phyloP scores from a whole-genome alignment of 2,113 vertebrate species.

The Triplophysa dalaica region DNA sequence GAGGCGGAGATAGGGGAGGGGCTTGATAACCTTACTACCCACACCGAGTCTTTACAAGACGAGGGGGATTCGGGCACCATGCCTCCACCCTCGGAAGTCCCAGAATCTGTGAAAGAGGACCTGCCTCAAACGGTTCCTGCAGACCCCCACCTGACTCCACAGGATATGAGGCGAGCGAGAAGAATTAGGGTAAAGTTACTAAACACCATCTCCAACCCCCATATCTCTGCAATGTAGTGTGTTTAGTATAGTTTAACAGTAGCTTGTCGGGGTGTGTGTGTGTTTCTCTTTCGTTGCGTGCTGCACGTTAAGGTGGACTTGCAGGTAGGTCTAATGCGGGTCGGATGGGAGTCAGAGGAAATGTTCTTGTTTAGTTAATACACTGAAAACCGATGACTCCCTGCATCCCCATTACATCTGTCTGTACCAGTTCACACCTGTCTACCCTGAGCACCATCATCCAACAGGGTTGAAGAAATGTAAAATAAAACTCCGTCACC shows the following conservation, averaged over 20 bases:
- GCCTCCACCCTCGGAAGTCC: conserved; percentile 48
- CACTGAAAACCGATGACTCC: conserved; percentile 21
- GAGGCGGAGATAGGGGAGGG: conserved; percentile 66
- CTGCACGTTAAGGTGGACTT: conserved; percentile 86
- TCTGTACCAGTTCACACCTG: conserved; percentile 35
- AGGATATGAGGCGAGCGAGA: conserved; percentile 91
- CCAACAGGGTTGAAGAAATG: neutral
- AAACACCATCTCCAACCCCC: neutral
- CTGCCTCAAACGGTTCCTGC: conserved; percentile 67
- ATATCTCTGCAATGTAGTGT: conserved; percentile 25
- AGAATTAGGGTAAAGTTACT: conserved; percentile 84
- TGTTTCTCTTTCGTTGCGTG: conserved; percentile 68
- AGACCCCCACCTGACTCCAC: conserved; percentile 80
- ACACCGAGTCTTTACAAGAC: conserved; percentile 61
- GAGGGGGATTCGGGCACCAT: conserved; percentile 45
- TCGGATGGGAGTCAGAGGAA: conserved; percentile 21
- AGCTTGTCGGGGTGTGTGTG: conserved; percentile 38
- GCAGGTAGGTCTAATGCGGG: conserved; percentile 83
- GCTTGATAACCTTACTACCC: conserved; percentile 66
- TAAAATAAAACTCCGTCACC: neutral
- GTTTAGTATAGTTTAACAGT: conserved; percentile 55
- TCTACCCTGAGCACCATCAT: conserved; percentile 15
- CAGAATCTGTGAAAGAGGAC: conserved; percentile 76
- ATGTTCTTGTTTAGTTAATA: neutral
- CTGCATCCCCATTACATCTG: conserved; percentile 43